Conservation (phyloP, 1,140 invertebrate species). For the Harpegnathos saltator region DNA sequence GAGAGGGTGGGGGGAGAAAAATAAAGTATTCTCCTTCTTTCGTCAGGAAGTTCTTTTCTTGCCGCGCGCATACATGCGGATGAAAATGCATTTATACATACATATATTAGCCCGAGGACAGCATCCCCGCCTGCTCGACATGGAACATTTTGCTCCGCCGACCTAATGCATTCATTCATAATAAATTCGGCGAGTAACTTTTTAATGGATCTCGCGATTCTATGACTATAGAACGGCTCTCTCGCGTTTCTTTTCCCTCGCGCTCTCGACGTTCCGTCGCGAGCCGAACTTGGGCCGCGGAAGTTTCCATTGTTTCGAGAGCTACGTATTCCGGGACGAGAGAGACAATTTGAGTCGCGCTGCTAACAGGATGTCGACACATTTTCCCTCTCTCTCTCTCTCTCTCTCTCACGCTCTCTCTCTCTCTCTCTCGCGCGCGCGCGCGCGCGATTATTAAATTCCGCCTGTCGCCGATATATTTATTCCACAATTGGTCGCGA, state of each 20-base stretch:
- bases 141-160: slow-evolving; percentile 36
- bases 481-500: no score
- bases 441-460: no score
- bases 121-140: slow-evolving; percentile 19
- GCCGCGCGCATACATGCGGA: background rate
- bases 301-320: slow-evolving; percentile 12
- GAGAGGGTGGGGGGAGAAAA: no score
- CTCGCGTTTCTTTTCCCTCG: background rate
- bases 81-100: no score
- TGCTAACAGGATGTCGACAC: background rate
- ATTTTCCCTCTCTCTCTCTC: no score
- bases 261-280: background rate
- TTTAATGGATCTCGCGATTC: slow-evolving; percentile 42
- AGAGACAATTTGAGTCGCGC: slow-evolving; percentile 4
- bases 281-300: background rate
- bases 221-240: slow-evolving; percentile 8
- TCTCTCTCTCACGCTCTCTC: no score
- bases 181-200: slow-evolving; percentile 35
- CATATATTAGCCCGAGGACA: background rate
- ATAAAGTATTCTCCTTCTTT: no score
- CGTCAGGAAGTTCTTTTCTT: no score
- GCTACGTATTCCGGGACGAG: background rate
- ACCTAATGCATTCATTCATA: slow-evolving; percentile 41
- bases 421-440: no score
- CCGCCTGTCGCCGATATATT: no score